Evolutionary conservation across 2,797 vertebrate species (phyloP), one percentile per base, ranked within the genome.

Genomic region (Miichthys miiuy): DNA sequence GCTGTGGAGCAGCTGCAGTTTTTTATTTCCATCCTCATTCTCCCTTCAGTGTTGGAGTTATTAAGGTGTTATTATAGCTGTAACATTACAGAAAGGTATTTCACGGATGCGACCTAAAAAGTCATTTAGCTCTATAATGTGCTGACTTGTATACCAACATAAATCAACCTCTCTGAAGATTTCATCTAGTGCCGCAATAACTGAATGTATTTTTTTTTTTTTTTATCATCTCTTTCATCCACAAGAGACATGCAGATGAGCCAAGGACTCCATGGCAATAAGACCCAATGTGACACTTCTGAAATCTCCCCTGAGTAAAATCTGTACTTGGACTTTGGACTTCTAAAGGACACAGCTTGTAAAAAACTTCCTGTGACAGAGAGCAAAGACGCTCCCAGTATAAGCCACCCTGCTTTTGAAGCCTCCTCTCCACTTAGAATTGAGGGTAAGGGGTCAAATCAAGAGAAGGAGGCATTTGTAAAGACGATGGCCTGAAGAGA

Each of bases 381-480:
- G 61, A 60, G 65, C 4, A 13, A 46, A 79, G 72, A 73, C 42
- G 18, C 65, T 84, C 67, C 34, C 52, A 57, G 58, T 69, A 14
- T 79, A 77, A 90, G 68, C 75, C 68, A 46, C 34, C 38, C 54
- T 30, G 64, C 81, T 79, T 87, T 81, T 86, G 81, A 87, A 90
- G 85, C 75, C 34, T 56, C 62, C 54, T 77, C 75, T 84, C 73
- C 71, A 60, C 80, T 87, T 68, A 72, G 81, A 85, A 84, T 85
- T 77, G 88, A 83, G 91, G 90, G 38, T 42, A 87, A 79, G 74
- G 71, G 83, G 88, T 89, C 86, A 85, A 87, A 84, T 68, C 72
- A 69, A 78, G 82, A 79, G 80, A 70, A 82, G 78, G 70, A 83
- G 71, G 42, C 76, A 70, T 86, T 82, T 85, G 74, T 79, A 57